Conservation (phyloP, 2,113 vertebrate species). For the Callaeas wilsoni region DNA sequence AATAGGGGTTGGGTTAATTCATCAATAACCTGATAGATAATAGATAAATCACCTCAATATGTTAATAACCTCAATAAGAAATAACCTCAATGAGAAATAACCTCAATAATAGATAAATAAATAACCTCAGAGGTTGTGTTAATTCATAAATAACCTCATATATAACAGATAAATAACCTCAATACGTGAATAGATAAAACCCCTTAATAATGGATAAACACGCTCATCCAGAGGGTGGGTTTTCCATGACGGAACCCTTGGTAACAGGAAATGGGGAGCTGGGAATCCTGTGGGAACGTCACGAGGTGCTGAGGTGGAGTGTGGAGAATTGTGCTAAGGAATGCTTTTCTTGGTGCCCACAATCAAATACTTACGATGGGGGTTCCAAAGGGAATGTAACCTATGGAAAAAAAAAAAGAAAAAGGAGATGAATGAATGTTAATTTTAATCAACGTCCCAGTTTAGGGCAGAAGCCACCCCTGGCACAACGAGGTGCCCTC, state of each 20-base stretch:
- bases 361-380: conserved; percentile 82
- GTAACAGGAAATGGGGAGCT: accelerated
- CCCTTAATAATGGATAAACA: accelerated
- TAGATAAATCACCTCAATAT: not conserved
- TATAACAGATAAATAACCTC: no score
- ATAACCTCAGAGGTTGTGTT: not conserved
- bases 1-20: not conserved
- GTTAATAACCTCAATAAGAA: not conserved
- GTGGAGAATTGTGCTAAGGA: not conserved
- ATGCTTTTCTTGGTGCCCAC: not conserved
- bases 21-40: not conserved
- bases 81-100: no score
- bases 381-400: conserved; percentile 93
- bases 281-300: not conserved
- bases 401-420: conserved; percentile 48
- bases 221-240: not conserved
- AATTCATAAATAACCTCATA: not conserved
- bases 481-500: not conserved
- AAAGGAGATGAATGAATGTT: not conserved
- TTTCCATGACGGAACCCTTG: not conserved
- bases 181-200: not conserved
- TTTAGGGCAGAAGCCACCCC: not conserved
- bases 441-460: not conserved
- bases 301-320: not conserved
- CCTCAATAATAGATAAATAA: not conserved